Evolutionary conservation across 2,113 vertebrate species (phyloP).

Genomic region (Xenus cinereus): DNA sequence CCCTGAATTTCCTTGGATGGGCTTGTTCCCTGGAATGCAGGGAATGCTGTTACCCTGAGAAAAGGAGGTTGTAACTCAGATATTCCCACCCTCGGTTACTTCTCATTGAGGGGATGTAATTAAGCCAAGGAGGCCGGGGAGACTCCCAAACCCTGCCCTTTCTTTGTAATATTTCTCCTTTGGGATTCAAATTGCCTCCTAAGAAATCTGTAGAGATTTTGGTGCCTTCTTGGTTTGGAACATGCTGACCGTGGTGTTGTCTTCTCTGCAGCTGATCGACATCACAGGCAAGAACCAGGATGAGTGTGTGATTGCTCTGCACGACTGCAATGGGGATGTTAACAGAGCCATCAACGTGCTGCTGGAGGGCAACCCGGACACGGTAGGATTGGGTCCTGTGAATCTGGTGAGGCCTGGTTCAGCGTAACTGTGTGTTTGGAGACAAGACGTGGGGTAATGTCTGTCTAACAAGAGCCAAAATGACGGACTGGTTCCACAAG

Average conservation of each 20-base stretch:
- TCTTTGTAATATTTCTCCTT: neutral
- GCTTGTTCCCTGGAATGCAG: neutral
- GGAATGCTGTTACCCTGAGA: neutral
- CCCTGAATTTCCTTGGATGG: neutral
- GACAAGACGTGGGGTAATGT: neutral
- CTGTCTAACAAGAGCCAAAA: neutral
- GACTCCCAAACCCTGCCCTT: neutral
- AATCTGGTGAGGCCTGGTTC: neutral
- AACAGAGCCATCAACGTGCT: constrained; percentile 98
- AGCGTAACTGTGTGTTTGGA: neutral
- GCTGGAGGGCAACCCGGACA: constrained; percentile 96
- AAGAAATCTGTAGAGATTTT: neutral
- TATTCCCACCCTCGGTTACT: neutral
- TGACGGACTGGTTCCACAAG: neutral
- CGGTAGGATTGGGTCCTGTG: constrained; percentile 76
- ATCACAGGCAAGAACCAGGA: constrained; percentile 99
- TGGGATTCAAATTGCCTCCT: neutral
- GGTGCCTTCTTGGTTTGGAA: neutral
- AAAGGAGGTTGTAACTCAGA: neutral
- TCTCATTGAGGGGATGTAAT: accelerated
- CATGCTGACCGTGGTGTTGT: neutral
- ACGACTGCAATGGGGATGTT: constrained; percentile 96
- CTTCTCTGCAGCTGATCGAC: constrained; percentile 86
- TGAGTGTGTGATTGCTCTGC: constrained; percentile 97
- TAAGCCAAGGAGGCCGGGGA: neutral